Conservation (phyloP, 92 coral and sea anemone species). For the Plumapathes pennacea region DNA sequence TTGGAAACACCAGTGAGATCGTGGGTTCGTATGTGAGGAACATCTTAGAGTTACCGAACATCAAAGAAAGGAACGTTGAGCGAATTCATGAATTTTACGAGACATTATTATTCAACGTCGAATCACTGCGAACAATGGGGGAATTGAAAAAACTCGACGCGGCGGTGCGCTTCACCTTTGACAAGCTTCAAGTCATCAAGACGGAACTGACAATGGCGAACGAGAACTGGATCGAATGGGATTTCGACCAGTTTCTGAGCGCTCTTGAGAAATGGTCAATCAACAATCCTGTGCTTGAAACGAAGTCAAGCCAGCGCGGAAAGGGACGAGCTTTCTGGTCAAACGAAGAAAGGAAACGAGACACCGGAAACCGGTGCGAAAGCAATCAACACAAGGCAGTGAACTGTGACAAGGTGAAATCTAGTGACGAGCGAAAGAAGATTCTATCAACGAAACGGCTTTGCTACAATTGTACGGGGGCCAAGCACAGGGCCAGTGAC, state of each 20-base stretch:
- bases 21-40: slow-evolving; percentile 40
- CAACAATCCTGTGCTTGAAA: slow-evolving; percentile 47
- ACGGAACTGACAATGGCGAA: slow-evolving; percentile 24
- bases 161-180: slow-evolving; percentile 37
- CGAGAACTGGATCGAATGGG: slow-evolving; percentile 57
- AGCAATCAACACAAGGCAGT: slow-evolving; percentile 34
- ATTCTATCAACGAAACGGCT: slow-evolving; percentile 41
- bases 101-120: slow-evolving; percentile 54
- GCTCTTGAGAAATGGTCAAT: slow-evolving; percentile 46
- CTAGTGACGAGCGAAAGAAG: slow-evolving; percentile 23
- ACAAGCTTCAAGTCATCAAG: slow-evolving; percentile 35
- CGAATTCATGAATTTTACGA: slow-evolving; percentile 63
- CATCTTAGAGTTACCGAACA: slow-evolving; percentile 53
- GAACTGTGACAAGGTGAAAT: slow-evolving; percentile 36
- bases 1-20: slow-evolving; percentile 47
- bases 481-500: slow-evolving; percentile 38
- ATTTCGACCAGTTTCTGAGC: slow-evolving; percentile 27
- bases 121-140: slow-evolving; percentile 49
- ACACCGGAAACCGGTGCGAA: slow-evolving; percentile 38
- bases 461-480: slow-evolving; percentile 51
- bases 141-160: slow-evolving; percentile 24
- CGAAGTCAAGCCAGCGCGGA: background rate
- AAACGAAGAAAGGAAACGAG: background rate
- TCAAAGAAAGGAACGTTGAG: slow-evolving; percentile 34
- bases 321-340: slow-evolving; percentile 1